Evolutionary conservation across 1,140 invertebrate species (phyloP).

Genomic region (Hycleus phaleratus): DNA sequence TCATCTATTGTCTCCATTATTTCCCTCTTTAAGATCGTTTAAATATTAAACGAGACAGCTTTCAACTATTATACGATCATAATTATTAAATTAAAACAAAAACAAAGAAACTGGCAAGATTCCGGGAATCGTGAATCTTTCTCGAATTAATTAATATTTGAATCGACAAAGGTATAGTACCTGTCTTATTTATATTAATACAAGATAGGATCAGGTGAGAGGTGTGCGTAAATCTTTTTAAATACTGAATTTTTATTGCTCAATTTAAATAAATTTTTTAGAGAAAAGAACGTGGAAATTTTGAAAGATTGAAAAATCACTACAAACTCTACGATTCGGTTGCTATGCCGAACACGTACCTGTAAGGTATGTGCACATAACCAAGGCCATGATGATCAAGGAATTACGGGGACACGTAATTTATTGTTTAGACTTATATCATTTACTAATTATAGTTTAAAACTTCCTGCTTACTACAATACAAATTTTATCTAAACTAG

Average conservation of each 20-base stretch:
- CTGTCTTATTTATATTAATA: too few relatives aligned
- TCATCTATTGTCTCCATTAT: not conserved
- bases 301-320: not conserved
- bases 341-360: conserved; percentile 11
- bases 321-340: not conserved
- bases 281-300: not conserved
- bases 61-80: too few relatives aligned
- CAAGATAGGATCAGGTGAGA: too few relatives aligned
- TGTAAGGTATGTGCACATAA: conserved; percentile 1
- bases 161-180: too few relatives aligned
- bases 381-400: conserved; percentile 12
- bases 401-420: too few relatives aligned
- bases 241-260: too few relatives aligned
- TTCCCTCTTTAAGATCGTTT: not conserved
- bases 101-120: not conserved
- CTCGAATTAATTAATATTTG: conserved; percentile 1
- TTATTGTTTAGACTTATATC: too few relatives aligned
- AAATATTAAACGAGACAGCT: conserved; percentile 1
- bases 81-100: not conserved
- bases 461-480: too few relatives aligned
- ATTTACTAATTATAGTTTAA: too few relatives aligned
- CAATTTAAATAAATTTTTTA: conserved; percentile 2
- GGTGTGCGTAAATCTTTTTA: too few relatives aligned
- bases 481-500: too few relatives aligned
- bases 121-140: conserved; percentile 1